Percentiles rank a stretch among this genome's conserved stretches.
phyloP scores from a whole-genome alignment of 2,113 vertebrate genomes.

The Dasyurus viverrinus region DNA sequence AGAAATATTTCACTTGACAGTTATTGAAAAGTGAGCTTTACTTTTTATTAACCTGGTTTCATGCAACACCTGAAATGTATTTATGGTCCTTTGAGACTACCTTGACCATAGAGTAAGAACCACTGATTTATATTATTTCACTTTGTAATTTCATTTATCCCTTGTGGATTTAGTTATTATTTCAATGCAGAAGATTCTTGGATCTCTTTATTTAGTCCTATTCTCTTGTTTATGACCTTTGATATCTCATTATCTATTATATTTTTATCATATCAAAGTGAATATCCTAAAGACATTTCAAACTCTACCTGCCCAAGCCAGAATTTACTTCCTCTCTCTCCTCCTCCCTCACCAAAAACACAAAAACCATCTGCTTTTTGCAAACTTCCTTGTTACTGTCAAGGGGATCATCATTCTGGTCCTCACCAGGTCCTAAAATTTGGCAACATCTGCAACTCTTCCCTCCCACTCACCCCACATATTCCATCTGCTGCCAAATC shows the following conservation, averaged over 20 bases:
- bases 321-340: background rate
- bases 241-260: background rate
- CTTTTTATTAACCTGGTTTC: background rate
- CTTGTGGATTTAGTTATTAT: background rate
- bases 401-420: background rate
- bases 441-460: background rate
- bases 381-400: background rate
- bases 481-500: background rate
- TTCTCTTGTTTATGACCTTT: background rate
- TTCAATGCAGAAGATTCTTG: background rate
- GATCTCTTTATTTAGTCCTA: background rate
- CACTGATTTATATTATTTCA: background rate
- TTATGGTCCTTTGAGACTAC: background rate
- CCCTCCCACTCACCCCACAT: background rate
- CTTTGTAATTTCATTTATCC: background rate
- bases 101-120: background rate
- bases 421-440: background rate
- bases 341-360: background rate
- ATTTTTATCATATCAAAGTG: background rate
- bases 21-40: background rate
- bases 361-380: background rate
- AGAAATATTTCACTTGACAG: background rate
- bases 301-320: background rate
- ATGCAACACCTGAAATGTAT: background rate
- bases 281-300: background rate